phyloP scores from a whole-genome alignment of 1,140 invertebrate species.

The Papilio polytes region DNA sequence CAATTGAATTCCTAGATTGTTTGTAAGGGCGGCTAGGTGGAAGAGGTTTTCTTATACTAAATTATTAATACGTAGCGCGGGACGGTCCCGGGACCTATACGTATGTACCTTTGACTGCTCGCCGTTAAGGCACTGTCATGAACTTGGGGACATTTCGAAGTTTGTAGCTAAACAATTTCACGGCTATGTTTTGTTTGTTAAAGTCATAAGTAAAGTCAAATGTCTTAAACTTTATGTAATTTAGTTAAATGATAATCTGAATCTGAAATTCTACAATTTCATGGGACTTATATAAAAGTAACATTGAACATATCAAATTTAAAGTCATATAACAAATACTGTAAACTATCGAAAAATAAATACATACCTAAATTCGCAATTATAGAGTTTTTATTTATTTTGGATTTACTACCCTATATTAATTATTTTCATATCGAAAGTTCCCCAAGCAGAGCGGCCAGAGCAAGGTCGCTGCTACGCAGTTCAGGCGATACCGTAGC shows the following conservation, averaged over 20 bases:
- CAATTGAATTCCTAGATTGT: slow-evolving; percentile 12
- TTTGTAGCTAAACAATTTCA: neutral
- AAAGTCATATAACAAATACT: neutral
- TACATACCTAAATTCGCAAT: neutral
- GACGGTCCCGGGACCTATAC: slow-evolving; percentile 47
- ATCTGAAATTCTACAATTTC: neutral
- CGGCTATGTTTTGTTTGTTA: too few relatives aligned
- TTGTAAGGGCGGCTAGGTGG: slow-evolving; percentile 4
- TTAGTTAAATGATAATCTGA: too few relatives aligned
- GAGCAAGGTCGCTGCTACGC: slow-evolving; percentile 42
- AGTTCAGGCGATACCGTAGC: neutral
- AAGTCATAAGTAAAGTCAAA: too few relatives aligned
- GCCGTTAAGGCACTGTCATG: slow-evolving; percentile 76
- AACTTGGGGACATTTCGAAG: slow-evolving; percentile 40
- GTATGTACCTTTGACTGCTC: slow-evolving; percentile 46
- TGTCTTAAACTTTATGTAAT: neutral
- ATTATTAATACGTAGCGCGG: slow-evolving; percentile 44
- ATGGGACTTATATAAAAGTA: neutral
- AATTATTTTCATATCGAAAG: slow-evolving; percentile 19
- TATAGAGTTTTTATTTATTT: neutral
- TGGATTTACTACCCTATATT: neutral
- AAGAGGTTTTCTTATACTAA: neutral
- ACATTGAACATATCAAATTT: neutral
- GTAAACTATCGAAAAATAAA: neutral
- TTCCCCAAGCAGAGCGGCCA: slow-evolving; percentile 26